These are phyloP conservation scores for Melanophora roralis DNA, from an alignment of 2,888 invertebrate genomes.

Conservation along the genomic window DNA sequence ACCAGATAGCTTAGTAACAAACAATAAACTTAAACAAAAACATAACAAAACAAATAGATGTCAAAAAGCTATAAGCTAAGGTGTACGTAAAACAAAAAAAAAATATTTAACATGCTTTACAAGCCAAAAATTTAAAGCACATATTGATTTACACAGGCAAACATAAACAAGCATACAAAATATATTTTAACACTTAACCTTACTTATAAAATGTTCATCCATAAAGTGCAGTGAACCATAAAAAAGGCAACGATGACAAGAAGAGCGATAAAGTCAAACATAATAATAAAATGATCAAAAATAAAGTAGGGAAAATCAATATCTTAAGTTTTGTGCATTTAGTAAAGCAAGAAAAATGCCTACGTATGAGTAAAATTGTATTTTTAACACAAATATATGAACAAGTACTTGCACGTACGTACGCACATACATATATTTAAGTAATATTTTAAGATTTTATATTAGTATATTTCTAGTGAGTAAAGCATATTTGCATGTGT, in stretches of 20 bases:
- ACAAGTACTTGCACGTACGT: no score
- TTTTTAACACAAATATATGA: no score
- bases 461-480: no score
- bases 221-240: conserved; percentile 25
- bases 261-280: neutral
- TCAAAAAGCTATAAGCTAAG: neutral
- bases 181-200: neutral
- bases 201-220: neutral
- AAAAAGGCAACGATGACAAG: conserved; percentile 6
- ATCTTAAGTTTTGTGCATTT: no score
- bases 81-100: neutral
- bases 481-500: no score
- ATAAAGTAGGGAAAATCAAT: conserved; percentile 22
- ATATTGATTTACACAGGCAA: neutral
- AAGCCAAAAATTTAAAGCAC: no score
- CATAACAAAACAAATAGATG: conserved; percentile 13
- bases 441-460: no score
- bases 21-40: no score
- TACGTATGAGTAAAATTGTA: no score
- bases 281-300: neutral
- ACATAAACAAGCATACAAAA: neutral
- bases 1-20: no score
- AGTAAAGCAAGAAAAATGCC: no score
- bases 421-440: no score
- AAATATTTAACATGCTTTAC: neutral